Percentiles rank a stretch among this genome's conserved stretches.
phyloP scores from a whole-genome alignment of 2,888 invertebrate genomes.

The Meghimatium bilineatum region DNA sequence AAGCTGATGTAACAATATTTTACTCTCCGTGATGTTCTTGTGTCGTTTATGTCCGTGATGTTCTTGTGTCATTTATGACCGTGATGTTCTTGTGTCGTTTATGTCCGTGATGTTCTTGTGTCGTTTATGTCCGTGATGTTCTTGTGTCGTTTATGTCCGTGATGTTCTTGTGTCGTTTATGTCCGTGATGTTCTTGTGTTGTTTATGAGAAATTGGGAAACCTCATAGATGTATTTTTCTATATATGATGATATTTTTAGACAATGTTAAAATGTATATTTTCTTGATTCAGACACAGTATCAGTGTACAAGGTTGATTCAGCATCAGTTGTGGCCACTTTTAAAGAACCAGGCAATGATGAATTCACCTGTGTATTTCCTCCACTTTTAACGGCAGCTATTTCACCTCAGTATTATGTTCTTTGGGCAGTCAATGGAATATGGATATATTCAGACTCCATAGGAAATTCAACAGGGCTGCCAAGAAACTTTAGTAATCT shows the following conservation, averaged over 20 bases:
- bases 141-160: too few relatives aligned
- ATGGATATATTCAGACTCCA: constrained; percentile 48
- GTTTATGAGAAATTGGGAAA: too few relatives aligned
- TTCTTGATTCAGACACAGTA: constrained; percentile 30
- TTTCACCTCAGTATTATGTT: constrained; percentile 48
- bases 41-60: too few relatives aligned
- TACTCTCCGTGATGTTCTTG: too few relatives aligned
- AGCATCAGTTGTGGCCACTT: constrained; percentile 49
- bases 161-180: too few relatives aligned
- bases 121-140: too few relatives aligned
- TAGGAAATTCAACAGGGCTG: constrained; percentile 4
- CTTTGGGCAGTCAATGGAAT: constrained; percentile 58
- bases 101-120: too few relatives aligned
- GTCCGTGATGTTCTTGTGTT: too few relatives aligned
- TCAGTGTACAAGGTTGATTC: constrained; percentile 37
- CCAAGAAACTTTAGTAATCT: constrained; percentile 41
- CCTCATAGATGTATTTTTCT: too few relatives aligned
- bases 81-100: too few relatives aligned
- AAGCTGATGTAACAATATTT: too few relatives aligned
- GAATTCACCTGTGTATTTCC: constrained; percentile 53
- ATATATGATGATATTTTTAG: not conserved
- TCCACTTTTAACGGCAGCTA: not conserved
- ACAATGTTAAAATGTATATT: not conserved
- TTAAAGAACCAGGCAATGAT: constrained; percentile 55
- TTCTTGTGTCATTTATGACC: too few relatives aligned